phyloP scores from a whole-genome alignment of 2,797 vertebrate genomes.

The Pempheris klunzingeri region DNA sequence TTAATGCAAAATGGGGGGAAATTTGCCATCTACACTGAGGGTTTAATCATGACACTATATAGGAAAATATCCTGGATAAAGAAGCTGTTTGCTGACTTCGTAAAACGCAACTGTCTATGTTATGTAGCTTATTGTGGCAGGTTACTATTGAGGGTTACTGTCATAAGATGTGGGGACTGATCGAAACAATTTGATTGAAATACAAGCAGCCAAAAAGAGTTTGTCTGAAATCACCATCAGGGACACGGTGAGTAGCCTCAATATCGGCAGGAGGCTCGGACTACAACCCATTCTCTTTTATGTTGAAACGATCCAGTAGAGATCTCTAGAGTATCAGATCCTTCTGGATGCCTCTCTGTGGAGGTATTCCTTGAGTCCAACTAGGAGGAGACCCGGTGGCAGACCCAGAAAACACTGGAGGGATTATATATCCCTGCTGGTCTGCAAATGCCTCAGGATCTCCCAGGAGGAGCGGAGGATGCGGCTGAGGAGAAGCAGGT shows the following conservation, averaged over 20 bases:
- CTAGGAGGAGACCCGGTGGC: conserved; percentile 10
- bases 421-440: conserved; percentile 16
- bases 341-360: conserved; percentile 6
- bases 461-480: conserved; percentile 17
- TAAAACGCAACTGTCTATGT: neutral
- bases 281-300: neutral
- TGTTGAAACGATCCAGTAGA: neutral
- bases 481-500: neutral
- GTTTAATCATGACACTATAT: neutral
- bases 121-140: neutral
- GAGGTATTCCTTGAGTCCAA: conserved; percentile 10
- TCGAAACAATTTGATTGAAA: neutral
- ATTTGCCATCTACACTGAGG: neutral
- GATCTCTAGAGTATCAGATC: neutral
- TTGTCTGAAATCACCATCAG: neutral
- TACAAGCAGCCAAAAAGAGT: neutral
- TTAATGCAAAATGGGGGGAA: neutral
- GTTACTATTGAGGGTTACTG: neutral
- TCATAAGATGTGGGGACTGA: neutral
- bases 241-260: neutral
- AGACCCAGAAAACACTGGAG: conserved; percentile 15
- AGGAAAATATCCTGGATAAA: neutral
- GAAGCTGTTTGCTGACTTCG: neutral
- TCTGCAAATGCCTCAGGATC: neutral
- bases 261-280: neutral